These are phyloP conservation scores for Panagrolaimus sp. DNA, from an alignment of 1,140 invertebrate genomes.

Conservation along the genomic window DNA sequence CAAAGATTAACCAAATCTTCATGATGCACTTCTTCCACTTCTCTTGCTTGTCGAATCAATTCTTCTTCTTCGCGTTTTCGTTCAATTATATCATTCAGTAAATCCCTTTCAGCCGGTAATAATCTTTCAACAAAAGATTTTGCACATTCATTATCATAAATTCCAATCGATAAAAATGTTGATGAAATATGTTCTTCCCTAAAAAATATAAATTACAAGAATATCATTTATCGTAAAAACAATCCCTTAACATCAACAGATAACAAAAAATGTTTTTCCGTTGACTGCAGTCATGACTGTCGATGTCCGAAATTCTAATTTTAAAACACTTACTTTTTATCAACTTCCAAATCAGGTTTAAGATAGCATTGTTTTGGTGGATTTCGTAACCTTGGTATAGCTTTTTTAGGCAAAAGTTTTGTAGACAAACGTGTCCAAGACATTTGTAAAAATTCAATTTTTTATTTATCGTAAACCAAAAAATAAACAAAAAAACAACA, in stretches of 20 bases:
- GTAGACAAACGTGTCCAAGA: neutral
- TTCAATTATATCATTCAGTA: constrained; percentile 32
- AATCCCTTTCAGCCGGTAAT: constrained; percentile 19
- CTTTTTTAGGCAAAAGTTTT: neutral
- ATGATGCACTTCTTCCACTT: constrained; percentile 25
- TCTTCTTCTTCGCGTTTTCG: constrained; percentile 24
- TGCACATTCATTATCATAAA: constrained; percentile 24
- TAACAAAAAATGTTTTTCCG: no score
- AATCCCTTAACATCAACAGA: no score
- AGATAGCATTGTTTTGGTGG: constrained; percentile 5
- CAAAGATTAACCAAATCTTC: constrained; percentile 28
- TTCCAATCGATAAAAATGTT: constrained; percentile 19
- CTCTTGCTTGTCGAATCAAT: constrained; percentile 11
- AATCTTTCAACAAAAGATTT: constrained; percentile 25
- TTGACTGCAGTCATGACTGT: no score
- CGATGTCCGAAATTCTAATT: no score
- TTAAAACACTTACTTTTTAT: neutral
- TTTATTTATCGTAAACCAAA: neutral
- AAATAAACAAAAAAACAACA: neutral
- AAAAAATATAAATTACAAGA: neutral
- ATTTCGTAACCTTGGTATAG: neutral
- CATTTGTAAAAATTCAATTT: neutral
- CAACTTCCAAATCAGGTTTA: neutral
- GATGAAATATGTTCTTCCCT: neutral
- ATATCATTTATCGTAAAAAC: no score